phyloP scores from a whole-genome alignment of 2,113 vertebrate genomes.

The Pterocles orientalis region DNA sequence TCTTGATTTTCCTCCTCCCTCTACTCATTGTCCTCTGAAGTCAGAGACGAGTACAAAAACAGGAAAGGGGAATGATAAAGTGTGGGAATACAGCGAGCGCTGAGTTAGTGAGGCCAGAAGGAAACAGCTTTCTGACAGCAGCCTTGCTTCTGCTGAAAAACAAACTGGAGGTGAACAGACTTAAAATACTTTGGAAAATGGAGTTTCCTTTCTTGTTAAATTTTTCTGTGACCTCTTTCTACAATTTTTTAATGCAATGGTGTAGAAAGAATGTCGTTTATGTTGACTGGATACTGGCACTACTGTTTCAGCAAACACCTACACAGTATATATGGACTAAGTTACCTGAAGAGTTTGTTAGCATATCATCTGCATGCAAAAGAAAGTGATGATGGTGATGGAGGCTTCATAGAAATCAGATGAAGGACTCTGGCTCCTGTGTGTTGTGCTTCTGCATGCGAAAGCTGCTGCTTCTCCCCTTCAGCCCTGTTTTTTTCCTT shows the following conservation, averaged over 20 bases:
- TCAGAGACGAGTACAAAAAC: conserved; percentile 4
- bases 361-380: not conserved
- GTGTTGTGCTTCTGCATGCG: not conserved
- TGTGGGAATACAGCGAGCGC: not conserved
- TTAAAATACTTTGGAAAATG: not conserved
- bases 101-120: not conserved
- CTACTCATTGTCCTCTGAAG: not conserved
- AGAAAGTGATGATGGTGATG: not conserved
- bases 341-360: not conserved
- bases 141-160: not conserved
- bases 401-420: not conserved
- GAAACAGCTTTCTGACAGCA: not conserved
- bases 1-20: not conserved
- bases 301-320: not conserved
- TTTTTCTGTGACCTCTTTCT: not conserved
- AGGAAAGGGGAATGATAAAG: conserved; percentile 36
- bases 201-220: not conserved
- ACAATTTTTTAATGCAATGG: not conserved
- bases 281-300: not conserved
- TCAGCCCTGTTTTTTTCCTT: not conserved
- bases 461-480: not conserved
- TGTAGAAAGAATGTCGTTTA: not conserved
- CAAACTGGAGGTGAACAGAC: not conserved
- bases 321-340: not conserved
- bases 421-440: not conserved